Evolutionary conservation across 2,797 vertebrate genomes (phyloP).

Genomic region (Pachyuromys duprasi): DNA sequence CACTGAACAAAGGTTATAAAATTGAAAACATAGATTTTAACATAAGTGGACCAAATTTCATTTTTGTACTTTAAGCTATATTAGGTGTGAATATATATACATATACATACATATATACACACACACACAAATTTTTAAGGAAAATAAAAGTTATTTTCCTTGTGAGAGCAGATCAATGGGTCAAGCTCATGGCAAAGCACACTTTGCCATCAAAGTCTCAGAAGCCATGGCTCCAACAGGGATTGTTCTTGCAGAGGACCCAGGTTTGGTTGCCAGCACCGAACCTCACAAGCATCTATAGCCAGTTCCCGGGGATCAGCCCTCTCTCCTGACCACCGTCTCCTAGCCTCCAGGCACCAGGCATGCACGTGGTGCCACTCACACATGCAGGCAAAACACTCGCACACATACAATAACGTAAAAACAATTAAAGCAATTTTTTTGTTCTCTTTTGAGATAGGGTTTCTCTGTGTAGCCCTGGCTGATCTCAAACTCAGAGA

Average conservation of each 20-base stretch:
- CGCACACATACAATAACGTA: not conserved
- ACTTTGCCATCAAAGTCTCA: not conserved
- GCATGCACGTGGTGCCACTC: too few relatives aligned
- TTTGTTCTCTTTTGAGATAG: too few relatives aligned
- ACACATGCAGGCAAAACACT: not conserved
- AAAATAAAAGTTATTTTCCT: constrained; percentile 47
- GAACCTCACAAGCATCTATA: not conserved
- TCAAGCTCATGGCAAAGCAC: constrained; percentile 15
- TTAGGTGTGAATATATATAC: not conserved
- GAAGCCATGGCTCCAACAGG: not conserved
- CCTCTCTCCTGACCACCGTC: not conserved
- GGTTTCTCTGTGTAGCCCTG: too few relatives aligned
- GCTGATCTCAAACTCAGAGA: not conserved
- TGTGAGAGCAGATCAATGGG: constrained; percentile 17
- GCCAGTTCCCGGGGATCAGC: not conserved
- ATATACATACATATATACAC: too few relatives aligned
- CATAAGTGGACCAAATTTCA: not conserved
- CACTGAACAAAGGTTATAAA: not conserved
- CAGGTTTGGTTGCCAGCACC: not conserved
- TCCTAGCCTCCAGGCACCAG: not conserved
- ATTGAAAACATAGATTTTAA: constrained; percentile 34
- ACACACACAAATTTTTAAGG: constrained; percentile 38
- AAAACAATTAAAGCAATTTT: not conserved
- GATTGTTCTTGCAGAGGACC: not conserved
- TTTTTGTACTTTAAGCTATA: not conserved